Conservation (phyloP, 1,140 invertebrate genomes). For the Eurosta solidaginis region DNA sequence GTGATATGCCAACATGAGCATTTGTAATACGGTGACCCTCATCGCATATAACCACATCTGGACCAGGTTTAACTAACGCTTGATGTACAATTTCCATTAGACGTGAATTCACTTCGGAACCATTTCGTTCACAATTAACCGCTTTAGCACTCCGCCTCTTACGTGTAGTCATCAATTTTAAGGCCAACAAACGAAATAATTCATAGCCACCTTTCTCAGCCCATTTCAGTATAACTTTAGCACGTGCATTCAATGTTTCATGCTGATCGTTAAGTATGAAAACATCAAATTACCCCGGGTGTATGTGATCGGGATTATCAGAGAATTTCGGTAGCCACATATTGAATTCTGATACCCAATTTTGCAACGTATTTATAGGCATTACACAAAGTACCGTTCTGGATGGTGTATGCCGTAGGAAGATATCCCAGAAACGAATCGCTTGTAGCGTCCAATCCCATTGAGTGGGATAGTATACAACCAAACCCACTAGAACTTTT, state of each 20-base stretch:
- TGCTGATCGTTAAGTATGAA: slow-evolving; percentile 93
- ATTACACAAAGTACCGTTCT: slow-evolving; percentile 94
- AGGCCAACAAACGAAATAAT: slow-evolving; percentile 86
- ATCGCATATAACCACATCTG: slow-evolving; percentile 93
- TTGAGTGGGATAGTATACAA: slow-evolving; percentile 97
- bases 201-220: slow-evolving; percentile 90
- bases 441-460: slow-evolving; percentile 97
- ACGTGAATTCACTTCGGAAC: slow-evolving; percentile 79
- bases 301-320: slow-evolving; percentile 60
- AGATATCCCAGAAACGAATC: slow-evolving; percentile 94
- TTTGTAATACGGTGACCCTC: slow-evolving; percentile 98
- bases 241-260: slow-evolving; percentile 85
- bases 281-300: slow-evolving; percentile 81
- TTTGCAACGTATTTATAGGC: slow-evolving; percentile 98
- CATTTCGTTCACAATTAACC: slow-evolving; percentile 64
- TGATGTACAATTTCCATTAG: slow-evolving; percentile 84
- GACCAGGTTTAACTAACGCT: slow-evolving; percentile 87
- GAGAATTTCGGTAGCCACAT: slow-evolving; percentile 84
- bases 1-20: slow-evolving; percentile 89
- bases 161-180: slow-evolving; percentile 67
- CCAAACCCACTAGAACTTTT: slow-evolving; percentile 93
- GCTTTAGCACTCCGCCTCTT: slow-evolving; percentile 55
- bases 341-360: slow-evolving; percentile 97
- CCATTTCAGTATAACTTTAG: slow-evolving; percentile 85
- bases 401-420: slow-evolving; percentile 86